A percentile compares a stretch with the other conserved stretches of the same genome.
These are phyloP conservation scores for Telmatochromis sp. DNA, from an alignment of 2,113 vertebrate genomes.

Conservation along the genomic window DNA sequence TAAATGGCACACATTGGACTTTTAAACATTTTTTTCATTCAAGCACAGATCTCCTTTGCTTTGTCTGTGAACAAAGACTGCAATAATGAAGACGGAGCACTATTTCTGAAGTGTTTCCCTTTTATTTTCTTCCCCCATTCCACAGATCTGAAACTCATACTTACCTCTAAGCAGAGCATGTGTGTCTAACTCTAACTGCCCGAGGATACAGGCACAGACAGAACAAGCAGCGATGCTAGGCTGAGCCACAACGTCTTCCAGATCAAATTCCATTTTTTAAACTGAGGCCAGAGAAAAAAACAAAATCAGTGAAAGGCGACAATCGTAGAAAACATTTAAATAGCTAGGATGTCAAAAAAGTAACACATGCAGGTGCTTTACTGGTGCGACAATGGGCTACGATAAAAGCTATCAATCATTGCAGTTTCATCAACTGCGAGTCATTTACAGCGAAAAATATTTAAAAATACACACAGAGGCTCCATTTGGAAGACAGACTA, in stretches of 20 bases:
- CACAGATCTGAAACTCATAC: neutral
- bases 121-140: neutral
- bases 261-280: neutral
- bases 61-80: neutral
- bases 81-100: neutral
- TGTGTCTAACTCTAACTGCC: neutral
- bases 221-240: neutral
- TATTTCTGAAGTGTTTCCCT: neutral
- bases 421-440: neutral
- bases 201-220: neutral
- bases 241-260: neutral
- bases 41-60: too few relatives aligned
- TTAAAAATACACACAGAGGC: neutral
- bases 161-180: neutral
- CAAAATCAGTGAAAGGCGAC: neutral
- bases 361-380: neutral
- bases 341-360: neutral
- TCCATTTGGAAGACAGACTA: neutral
- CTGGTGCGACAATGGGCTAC: neutral
- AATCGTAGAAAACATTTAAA: neutral
- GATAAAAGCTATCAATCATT: neutral
- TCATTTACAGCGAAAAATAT: neutral
- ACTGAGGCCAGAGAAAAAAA: neutral
- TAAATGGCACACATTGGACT: neutral
- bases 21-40: neutral